Evolutionary conservation across 2,888 invertebrate species (phyloP).

Genomic region (Apamea anceps): DNA sequence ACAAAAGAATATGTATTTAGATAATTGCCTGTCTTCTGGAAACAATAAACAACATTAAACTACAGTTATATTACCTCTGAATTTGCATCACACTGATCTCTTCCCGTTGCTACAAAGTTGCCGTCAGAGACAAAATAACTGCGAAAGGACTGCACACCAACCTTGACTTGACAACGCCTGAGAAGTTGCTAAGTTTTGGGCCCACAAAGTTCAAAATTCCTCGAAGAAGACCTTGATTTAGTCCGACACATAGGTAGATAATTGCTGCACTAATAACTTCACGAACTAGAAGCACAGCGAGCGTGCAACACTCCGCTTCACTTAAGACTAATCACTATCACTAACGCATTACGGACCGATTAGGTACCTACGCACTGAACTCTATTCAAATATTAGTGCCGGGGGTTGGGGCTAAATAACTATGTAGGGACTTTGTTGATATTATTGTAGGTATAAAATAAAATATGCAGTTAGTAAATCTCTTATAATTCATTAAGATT

Average conservation of each 20-base stretch:
- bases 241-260: background rate
- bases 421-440: background rate
- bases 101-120: too few species aligned
- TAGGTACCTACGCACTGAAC: constrained; percentile 16
- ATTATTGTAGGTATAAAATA: background rate
- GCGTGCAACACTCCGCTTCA: constrained; percentile 11
- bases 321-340: constrained; percentile 53
- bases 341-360: constrained; percentile 24
- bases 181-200: background rate
- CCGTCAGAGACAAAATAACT: background rate
- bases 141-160: background rate
- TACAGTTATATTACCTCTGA: background rate
- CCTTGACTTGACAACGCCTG: constrained; percentile 3
- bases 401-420: background rate
- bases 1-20: background rate
- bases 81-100: background rate
- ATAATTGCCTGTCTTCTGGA: background rate
- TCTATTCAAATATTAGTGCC: constrained; percentile 46
- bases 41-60: background rate
- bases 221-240: background rate
- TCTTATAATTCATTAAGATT: background rate
- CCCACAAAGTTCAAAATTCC: background rate
- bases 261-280: background rate
- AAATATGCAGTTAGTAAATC: background rate
- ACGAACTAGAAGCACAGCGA: constrained; percentile 9